A percentile compares a stretch with the other conserved stretches of the same genome.
These are phyloP conservation scores for Synergus gifuensis DNA, from an alignment of 2,888 invertebrate species.

Conservation along the genomic window DNA sequence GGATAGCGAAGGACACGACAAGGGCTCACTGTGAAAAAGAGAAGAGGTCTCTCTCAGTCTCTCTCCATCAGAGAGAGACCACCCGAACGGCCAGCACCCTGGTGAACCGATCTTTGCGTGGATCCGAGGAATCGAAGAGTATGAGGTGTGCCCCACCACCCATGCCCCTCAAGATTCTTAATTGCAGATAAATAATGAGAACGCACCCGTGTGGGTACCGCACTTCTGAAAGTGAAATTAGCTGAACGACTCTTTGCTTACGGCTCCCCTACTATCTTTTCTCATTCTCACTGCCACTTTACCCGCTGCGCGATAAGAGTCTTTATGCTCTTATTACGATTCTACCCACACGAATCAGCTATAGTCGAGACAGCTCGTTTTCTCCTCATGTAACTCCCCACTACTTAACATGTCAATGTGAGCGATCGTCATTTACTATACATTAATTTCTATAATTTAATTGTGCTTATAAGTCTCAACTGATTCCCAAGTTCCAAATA, in stretches of 20 bases:
- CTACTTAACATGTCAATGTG: conserved; percentile 7
- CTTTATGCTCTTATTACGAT: conserved; percentile 25
- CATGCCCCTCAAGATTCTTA: conserved; percentile 57
- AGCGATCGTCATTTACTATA: not conserved
- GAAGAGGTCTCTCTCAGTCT: conserved; percentile 14
- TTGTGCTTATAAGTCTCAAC: not conserved
- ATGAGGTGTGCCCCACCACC: conserved; percentile 25
- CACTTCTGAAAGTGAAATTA: conserved; percentile 59
- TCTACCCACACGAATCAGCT: conserved; percentile 9
- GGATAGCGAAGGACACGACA: conserved; percentile 44
- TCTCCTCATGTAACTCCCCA: not conserved
- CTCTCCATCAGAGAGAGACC: conserved; percentile 54
- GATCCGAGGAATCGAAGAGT: conserved; percentile 29
- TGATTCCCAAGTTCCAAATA: not conserved
- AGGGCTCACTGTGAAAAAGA: conserved; percentile 52
- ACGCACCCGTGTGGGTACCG: conserved; percentile 49
- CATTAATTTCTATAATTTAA: not conserved
- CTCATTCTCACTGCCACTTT: conserved; percentile 29
- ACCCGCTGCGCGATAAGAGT: conserved; percentile 9
- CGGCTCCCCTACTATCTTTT: conserved; percentile 13
- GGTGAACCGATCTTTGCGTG: conserved; percentile 39
- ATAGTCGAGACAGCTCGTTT: not conserved
- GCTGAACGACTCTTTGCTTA: conserved; percentile 38
- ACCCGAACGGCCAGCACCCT: conserved; percentile 59
- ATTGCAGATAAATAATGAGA: conserved; percentile 63